Evolutionary conservation across 1,140 invertebrate species (phyloP), one percentile per base, ranked within the genome.

Genomic region (Micrasema minimum): DNA sequence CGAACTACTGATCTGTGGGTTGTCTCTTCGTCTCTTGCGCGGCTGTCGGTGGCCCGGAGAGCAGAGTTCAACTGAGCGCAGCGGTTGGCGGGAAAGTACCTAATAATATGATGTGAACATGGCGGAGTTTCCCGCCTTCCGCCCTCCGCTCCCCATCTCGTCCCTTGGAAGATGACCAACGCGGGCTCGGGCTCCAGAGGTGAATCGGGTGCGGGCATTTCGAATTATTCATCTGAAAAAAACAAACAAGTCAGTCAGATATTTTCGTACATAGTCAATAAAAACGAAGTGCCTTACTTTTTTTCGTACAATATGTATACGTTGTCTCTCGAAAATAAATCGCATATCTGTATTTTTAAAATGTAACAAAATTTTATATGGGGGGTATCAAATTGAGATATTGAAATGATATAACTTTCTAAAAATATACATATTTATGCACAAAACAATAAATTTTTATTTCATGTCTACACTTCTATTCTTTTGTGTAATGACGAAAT

Each of bases 161-260:
- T 43, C 20, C 26, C 31, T 57, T 57, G 53, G 31, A 57, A 57
- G 53, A 31, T 57, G 53, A 57, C 53, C 53, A 57, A 57, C 53
- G 53, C 53, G 31, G 31, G 18, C 11, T 35, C 26, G 37, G 2
- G 9, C 31, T n/a, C n/a, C n/a, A 37, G 26, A 31, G 53, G 31
- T 31, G 9, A 31, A 35, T 37, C 16, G n/a, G 53, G 53, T 14
- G 26, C 5, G 53, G 53, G 51, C 26, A 23, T 9, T 37, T 57
- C 53, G 31, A 57, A 57, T 37, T 57, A 57, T 57, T 57, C 53
- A 35, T 57, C 53, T 57, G 53, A 57, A 57, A 57, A 16, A 9
- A 38, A 7, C 35, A 57, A 57, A 38, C 35, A 23, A 51, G n/a
- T n/a, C n/a, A n/a, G n/a, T n/a, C n/a, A n/a, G n/a, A n/a, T n/a